Evolutionary conservation across 2,797 vertebrate species (phyloP), one percentile per base, ranked within the genome.

Genomic region (Astyanax mexicanus): DNA sequence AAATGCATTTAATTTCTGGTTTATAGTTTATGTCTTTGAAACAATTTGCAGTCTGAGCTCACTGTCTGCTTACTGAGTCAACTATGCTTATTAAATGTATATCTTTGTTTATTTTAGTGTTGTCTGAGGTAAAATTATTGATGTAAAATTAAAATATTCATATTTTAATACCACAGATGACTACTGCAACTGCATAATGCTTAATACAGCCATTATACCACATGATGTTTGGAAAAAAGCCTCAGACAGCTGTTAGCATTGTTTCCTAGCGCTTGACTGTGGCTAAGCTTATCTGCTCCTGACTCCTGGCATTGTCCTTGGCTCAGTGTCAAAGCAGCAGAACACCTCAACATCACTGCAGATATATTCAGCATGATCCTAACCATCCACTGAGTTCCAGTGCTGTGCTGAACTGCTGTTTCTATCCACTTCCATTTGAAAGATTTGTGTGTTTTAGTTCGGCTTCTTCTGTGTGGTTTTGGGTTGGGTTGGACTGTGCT

Each of bases 271-370:
- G 10, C 15, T 38, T 8, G 17, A 1, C 58, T 37, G 17, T 61
- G 35, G 32, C 32, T 21, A 12, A 35, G 35, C 13, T 1, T 42
- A 5, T 64, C 45, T 73, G 57, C 10, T 17, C 6, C 32, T 12
- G 29, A 29, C 49, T 79, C 42, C 75, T 40, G 52, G 44, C 74
- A 74, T 81, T 80, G 72, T 80, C 74, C 84, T 83, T 79, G 75
- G 64, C 77, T 83, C 75, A 77, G 17, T 77, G 82, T 82, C 67
- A 32, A 57, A 65, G 35, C 60, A 57, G 38, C 54, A 21, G 75
- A 81, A 76, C 21, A 13, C 23, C 11, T 54, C 51, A 13, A 27
- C 12, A 13, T 11, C 23, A 54, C 51, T 12, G 9, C 13, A 52
- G 11, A 25, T 7, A 23, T 5, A 23, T 4, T 1, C 52, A 52